Conservation (phyloP, 2,113 vertebrate genomes). For the Tringa solitaria region DNA sequence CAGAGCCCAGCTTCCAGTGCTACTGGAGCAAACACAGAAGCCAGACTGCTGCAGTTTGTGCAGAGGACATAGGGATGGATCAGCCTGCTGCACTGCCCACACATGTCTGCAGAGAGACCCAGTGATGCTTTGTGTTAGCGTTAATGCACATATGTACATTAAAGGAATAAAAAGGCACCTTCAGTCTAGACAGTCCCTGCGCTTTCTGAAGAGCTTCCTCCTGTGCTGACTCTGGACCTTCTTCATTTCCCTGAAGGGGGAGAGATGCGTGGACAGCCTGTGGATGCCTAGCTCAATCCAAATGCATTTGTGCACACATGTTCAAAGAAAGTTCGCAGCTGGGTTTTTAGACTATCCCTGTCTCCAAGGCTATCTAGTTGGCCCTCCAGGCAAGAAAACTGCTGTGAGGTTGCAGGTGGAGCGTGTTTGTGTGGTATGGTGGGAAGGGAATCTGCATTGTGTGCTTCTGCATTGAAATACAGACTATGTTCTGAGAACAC, state of each 20-base stretch:
- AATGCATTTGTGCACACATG: fast-evolving
- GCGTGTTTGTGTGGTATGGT: not conserved
- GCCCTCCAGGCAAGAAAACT: not conserved
- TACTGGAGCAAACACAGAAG: not conserved
- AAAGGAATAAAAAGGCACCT: not conserved
- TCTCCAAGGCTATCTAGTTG: not conserved
- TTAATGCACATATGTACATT: fast-evolving
- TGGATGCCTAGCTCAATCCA: not conserved
- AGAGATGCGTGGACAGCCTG: not conserved
- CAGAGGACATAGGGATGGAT: not conserved
- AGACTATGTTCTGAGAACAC: not conserved
- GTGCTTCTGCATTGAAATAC: not conserved
- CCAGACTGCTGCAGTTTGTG: too few species aligned
- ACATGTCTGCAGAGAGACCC: fast-evolving
- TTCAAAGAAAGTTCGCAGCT: not conserved
- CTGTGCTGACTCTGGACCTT: not conserved
- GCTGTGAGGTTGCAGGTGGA: not conserved
- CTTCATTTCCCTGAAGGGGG: not conserved
- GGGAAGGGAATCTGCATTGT: not conserved
- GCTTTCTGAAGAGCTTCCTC: not conserved
- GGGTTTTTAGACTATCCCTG: not conserved
- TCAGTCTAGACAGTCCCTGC: not conserved
- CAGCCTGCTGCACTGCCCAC: not conserved
- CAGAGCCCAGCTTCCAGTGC: not conserved
- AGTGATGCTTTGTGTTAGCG: not conserved